Evolutionary conservation across 1,140 invertebrate species (phyloP), one percentile per base, ranked within the genome.

Genomic region (Heliconius hermathena): DNA sequence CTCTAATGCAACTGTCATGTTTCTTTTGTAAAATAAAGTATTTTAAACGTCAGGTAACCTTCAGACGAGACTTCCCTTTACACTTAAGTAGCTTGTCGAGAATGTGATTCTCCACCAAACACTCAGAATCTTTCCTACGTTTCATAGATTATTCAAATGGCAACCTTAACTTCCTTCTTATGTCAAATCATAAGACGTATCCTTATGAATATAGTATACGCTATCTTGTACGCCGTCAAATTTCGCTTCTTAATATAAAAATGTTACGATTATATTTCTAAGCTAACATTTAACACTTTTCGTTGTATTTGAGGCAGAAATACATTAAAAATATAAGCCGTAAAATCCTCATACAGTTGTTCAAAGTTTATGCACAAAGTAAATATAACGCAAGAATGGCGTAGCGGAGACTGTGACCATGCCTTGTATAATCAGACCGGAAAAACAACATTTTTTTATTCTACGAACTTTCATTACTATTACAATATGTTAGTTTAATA

Each of bases 141-240:
- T 81, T 87, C 86, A 88, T 85, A 85, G 77, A 81, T 86, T 87
- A 89, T 89, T 88, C 87, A 89, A 88, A 89, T 88, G 79, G 85
- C 79, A 54, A 73, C 81, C 78, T 80, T 81, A 74, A 76, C 80
- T 81, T 84, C 76, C 72, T 77, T 79, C 84, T 83, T 85, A 84
- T 82, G 83, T 84, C 79, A 82, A 86, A 84, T 84, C 86, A 82
- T 89, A 87, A 89, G 86, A 88, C 82, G 81, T 85, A 80, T 78
- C 76, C 86, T 85, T 84, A 87, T 87, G 86, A 88, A 89, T 87
- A 83, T 77, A 80, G 60, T 76, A 82, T 82, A 73, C 79, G 76
- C 41, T 57, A 38, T 77, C 79, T 80, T 76, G 41, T 46, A 46
- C 41, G 41, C 41, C 41, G 71, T 74, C 79, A 77, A 80, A 76